phyloP scores from a whole-genome alignment of 2,113 vertebrate species.

The Miniopterus natalensis region DNA sequence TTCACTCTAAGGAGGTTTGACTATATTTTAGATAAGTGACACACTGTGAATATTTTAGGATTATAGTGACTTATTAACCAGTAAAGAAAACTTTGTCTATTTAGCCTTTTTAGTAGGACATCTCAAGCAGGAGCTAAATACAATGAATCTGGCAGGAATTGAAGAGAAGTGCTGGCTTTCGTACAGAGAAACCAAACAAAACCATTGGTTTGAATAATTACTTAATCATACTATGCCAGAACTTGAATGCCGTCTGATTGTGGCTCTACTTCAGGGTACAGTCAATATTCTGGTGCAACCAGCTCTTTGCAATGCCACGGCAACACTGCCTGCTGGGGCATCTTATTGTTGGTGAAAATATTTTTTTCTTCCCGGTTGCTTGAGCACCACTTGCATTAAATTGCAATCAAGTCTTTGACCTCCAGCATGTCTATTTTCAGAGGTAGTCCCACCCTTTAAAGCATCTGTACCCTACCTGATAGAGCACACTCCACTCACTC shows the following conservation, averaged over 20 bases:
- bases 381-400: conserved; percentile 25
- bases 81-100: neutral
- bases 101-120: conserved; percentile 49
- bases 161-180: conserved; percentile 55
- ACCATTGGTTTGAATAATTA: conserved; percentile 75
- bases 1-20: neutral
- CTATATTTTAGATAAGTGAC: neutral
- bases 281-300: conserved; percentile 57
- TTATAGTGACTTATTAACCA: neutral
- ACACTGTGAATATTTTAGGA: neutral
- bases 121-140: conserved; percentile 32
- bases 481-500: neutral
- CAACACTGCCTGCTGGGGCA: conserved; percentile 52
- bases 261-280: conserved; percentile 51
- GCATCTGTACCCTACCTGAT: too few relatives aligned
- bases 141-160: conserved; percentile 32
- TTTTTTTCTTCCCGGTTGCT: conserved; percentile 19
- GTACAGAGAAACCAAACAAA: conserved; percentile 66
- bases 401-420: conserved; percentile 45
- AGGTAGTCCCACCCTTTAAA: neutral
- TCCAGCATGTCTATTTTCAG: conserved; percentile 34
- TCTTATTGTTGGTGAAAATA: conserved; percentile 36
- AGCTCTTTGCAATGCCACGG: conserved; percentile 73
- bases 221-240: conserved; percentile 71
- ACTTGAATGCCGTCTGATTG: conserved; percentile 65